Evolutionary conservation across 2,797 vertebrate species (phyloP), one percentile per base, ranked within the genome.

Genomic region (Telmatherina bonti): DNA sequence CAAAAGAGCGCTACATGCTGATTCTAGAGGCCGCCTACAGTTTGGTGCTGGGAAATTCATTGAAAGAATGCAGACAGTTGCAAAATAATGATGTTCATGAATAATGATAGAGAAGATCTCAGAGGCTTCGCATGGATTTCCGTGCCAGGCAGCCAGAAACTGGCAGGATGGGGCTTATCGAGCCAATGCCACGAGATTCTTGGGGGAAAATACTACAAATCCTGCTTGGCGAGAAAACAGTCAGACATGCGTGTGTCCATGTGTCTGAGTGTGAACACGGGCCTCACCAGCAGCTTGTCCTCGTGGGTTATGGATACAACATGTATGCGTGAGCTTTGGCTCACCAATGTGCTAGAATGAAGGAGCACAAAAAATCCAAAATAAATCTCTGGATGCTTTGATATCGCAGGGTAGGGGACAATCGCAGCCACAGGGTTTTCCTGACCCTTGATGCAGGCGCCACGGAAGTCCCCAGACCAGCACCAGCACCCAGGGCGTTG

Each of bases 1-100:
- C 35, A 85, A 84, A 83, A 70, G 63, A 78, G 68, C 76, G 76
- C 79, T 77, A 69, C 72, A 75, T 55, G 70, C 78, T 84, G 87
- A 89, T 87, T 82, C 72, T 73, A 59, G 64, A 77, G 62, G 81
- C 75, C 62, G 83, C 86, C 77, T 70, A 74, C 82, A 78, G 79
- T 88, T 88, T 78, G 76, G 78, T 30, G 64, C 62, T 1, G 62
- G 72, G 57, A 62, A 76, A 83, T 78, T 79, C 81, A 77, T 69
- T 77, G 76, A 88, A 83, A 85, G 86, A 85, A 77, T 59, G 72
- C 69, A 87, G 83, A 84, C 77, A 77, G 83, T 84, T 83, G 82
- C 74, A 83, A 89, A 88, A 91, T 91, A 91, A 91, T 87, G 83
- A 90, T 89, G 87, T 87, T 85, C 77, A 86, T 88, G 88, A 92